Percentiles rank a stretch among this genome's conserved stretches.
phyloP scores from a whole-genome alignment of 2,888 invertebrate species.

The Drosophila paucipuncta region DNA sequence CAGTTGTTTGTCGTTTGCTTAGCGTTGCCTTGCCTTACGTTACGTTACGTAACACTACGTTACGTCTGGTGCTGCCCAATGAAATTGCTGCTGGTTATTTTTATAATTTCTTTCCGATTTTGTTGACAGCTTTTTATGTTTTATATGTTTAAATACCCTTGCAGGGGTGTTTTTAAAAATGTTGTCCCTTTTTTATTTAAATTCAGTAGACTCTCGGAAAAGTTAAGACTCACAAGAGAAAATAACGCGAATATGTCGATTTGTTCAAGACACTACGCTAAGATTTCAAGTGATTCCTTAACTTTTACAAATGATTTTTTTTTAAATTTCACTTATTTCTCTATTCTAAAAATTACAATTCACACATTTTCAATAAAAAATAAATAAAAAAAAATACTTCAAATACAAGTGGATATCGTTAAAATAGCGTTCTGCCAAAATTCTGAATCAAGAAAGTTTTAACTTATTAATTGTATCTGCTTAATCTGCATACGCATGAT shows the following conservation, averaged over 20 bases:
- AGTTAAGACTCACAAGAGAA: not conserved
- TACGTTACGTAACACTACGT: conserved; percentile 17
- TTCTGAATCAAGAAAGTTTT: not conserved
- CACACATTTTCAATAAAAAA: not conserved
- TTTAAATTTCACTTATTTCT: not conserved
- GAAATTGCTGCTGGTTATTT: conserved; percentile 22
- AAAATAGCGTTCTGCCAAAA: not conserved
- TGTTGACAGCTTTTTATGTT: conserved; percentile 18
- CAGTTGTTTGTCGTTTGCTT: conserved; percentile 43
- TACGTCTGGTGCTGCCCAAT: conserved; percentile 33
- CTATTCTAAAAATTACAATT: not conserved
- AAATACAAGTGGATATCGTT: conserved; percentile 4
- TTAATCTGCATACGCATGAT: not conserved
- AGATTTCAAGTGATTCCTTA: not conserved
- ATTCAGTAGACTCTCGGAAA: conserved; percentile 6
- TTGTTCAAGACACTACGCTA: not conserved
- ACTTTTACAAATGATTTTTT: not conserved
- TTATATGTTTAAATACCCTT: conserved; percentile 2
- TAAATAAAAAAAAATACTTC: not conserved
- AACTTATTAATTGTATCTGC: not conserved
- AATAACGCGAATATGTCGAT: not conserved
- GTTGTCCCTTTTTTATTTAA: not conserved
- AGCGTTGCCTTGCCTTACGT: conserved; percentile 24
- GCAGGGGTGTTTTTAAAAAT: not conserved
- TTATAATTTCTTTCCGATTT: conserved; percentile 6